Percentiles rank a stretch among this genome's conserved stretches.
phyloP scores from a whole-genome alignment of 2,113 vertebrate genomes.

The Ovibos moschatus region DNA sequence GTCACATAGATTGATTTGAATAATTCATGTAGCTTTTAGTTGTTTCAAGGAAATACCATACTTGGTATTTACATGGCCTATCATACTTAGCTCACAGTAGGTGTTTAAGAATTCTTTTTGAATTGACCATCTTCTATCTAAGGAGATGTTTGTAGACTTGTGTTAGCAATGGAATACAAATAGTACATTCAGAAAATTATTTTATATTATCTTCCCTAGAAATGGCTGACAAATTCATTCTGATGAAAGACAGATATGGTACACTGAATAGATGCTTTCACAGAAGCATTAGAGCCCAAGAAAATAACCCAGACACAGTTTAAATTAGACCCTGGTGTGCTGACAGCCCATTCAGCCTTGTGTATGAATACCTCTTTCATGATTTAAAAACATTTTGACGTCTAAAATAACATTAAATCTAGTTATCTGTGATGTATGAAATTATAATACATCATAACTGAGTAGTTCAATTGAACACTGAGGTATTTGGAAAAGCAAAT shows the following conservation, averaged over 20 bases:
- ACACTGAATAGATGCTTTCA: slow-evolving; percentile 54
- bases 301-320: slow-evolving; percentile 22
- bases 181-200: slow-evolving; percentile 26
- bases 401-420: slow-evolving; percentile 49
- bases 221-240: slow-evolving; percentile 35
- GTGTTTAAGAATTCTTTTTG: not conserved
- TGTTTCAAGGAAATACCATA: not conserved
- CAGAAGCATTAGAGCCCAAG: not conserved
- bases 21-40: not conserved
- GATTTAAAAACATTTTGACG: slow-evolving; percentile 55
- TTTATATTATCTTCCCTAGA: slow-evolving; percentile 27
- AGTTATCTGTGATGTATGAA: slow-evolving; percentile 45
- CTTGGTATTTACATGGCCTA: not conserved
- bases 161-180: slow-evolving; percentile 19
- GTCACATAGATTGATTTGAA: not conserved
- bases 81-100: not conserved
- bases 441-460: slow-evolving; percentile 42
- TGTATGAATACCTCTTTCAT: slow-evolving; percentile 53
- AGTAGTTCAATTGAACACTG: slow-evolving; percentile 26
- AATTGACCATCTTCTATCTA: slow-evolving; percentile 7
- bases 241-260: slow-evolving; percentile 46
- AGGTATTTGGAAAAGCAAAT: slow-evolving; percentile 40
- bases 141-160: not conserved
- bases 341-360: slow-evolving; percentile 14
- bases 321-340: slow-evolving; percentile 26